These are phyloP conservation scores for Drosophila melanocephala DNA, from an alignment of 2,888 invertebrate species.

Conservation along the genomic window DNA sequence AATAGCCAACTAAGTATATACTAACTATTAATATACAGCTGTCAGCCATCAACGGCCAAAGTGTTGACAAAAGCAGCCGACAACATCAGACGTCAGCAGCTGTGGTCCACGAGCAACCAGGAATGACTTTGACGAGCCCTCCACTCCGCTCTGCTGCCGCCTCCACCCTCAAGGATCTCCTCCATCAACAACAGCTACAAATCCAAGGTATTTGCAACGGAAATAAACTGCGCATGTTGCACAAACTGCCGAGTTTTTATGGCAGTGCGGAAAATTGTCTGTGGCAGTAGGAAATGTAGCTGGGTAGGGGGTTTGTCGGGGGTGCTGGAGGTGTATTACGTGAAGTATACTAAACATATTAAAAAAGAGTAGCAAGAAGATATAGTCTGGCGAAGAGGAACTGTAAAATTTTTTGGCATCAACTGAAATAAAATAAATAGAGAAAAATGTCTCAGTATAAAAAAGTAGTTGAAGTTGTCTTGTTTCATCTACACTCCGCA, in stretches of 20 bases:
- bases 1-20: conserved; percentile 44
- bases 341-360: conserved; percentile 77
- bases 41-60: conserved; percentile 74
- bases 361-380: conserved; percentile 44
- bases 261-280: conserved; percentile 70
- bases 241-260: conserved; percentile 73
- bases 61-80: conserved; percentile 80
- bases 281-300: not conserved
- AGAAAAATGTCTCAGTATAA: conserved; percentile 46
- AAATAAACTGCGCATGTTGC: conserved; percentile 80
- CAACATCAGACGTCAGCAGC: conserved; percentile 80
- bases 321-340: conserved; percentile 47
- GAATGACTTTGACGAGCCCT: conserved; percentile 35
- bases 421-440: conserved; percentile 79
- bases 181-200: conserved; percentile 39
- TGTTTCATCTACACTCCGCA: not conserved
- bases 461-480: conserved; percentile 49
- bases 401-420: conserved; percentile 70
- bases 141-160: not conserved
- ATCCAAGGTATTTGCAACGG: conserved; percentile 80
- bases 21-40: conserved; percentile 56
- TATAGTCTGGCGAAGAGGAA: conserved; percentile 48
- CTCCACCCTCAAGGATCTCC: not conserved
- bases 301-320: conserved; percentile 1
- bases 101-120: conserved; percentile 59